Percentiles rank a stretch among this genome's conserved stretches.
phyloP scores from a whole-genome alignment of 2,888 invertebrate genomes.

The Nemapogon koenigi region DNA sequence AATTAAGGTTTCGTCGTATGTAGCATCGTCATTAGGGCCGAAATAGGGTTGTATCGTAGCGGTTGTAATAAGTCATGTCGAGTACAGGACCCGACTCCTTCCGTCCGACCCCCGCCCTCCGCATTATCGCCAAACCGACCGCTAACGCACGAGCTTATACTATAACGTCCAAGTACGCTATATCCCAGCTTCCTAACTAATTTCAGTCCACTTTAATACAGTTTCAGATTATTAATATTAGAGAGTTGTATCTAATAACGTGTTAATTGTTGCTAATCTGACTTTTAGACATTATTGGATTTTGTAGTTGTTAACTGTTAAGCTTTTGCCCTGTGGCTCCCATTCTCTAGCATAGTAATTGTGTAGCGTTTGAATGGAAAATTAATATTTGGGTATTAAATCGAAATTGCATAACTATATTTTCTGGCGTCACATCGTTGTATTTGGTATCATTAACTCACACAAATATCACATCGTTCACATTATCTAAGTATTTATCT shows the following conservation, averaged over 20 bases:
- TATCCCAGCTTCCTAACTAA: slow-evolving; percentile 8
- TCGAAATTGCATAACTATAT: too few species aligned
- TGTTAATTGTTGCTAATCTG: slow-evolving; percentile 2
- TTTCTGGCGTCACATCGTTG: too few species aligned
- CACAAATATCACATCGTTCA: too few species aligned
- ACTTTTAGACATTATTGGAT: too few species aligned
- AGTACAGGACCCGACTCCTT: slow-evolving; percentile 34
- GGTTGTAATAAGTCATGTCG: slow-evolving; percentile 62
- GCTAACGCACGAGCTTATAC: slow-evolving; percentile 6
- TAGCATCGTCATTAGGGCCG: slow-evolving; percentile 57
- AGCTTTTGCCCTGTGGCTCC: too few species aligned
- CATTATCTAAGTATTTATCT: too few species aligned
- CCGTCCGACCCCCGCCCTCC: slow-evolving; percentile 3
- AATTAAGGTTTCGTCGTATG: slow-evolving; percentile 46
- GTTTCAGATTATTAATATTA: slow-evolving; percentile 9
- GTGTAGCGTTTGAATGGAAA: too few species aligned
- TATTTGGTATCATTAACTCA: too few species aligned
- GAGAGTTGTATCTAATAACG: background rate
- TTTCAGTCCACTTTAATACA: slow-evolving; percentile 9
- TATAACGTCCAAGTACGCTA: slow-evolving; percentile 3
- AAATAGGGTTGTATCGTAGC: slow-evolving; percentile 62
- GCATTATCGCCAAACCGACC: slow-evolving; percentile 2
- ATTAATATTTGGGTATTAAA: too few species aligned
- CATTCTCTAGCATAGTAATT: too few species aligned
- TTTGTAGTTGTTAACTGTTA: too few species aligned